Conservation (phyloP, 2,797 vertebrate species). For the Dermochelys coriacea region DNA sequence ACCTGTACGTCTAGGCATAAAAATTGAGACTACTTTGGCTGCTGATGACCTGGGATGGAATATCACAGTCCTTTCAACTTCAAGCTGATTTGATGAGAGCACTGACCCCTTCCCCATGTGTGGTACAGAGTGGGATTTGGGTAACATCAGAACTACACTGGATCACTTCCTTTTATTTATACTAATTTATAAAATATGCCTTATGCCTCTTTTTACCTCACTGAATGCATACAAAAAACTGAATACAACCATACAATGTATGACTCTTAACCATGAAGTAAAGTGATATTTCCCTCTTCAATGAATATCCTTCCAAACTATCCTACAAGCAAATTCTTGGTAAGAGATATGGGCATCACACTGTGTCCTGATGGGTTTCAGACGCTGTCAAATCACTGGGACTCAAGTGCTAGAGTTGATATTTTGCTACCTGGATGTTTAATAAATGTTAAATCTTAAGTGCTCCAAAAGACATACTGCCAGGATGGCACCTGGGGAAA, state of each 20-base stretch:
- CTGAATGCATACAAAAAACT: neutral
- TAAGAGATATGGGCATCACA: neutral
- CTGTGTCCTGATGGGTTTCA: neutral
- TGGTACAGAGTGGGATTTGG: neutral
- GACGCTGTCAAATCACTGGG: neutral
- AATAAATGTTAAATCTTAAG: neutral
- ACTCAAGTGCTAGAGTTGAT: neutral
- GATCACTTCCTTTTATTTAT: neutral
- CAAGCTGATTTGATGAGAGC: neutral
- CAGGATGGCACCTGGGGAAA: neutral
- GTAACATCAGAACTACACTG: neutral
- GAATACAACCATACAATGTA: neutral
- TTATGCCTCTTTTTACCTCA: neutral
- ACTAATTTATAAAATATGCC: neutral
- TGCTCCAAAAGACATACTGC: neutral
- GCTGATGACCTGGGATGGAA: neutral
- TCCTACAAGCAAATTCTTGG: neutral
- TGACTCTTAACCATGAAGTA: neutral
- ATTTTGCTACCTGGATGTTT: accelerated
- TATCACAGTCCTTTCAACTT: accelerated
- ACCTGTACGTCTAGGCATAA: neutral
- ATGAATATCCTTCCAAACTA: neutral
- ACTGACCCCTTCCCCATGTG: neutral
- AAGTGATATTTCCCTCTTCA: neutral
- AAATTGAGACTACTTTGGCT: neutral